A percentile compares a stretch with the other conserved stretches of the same genome.
These are phyloP conservation scores for Cettia cetti DNA, from an alignment of 2,113 vertebrate genomes.

Conservation along the genomic window DNA sequence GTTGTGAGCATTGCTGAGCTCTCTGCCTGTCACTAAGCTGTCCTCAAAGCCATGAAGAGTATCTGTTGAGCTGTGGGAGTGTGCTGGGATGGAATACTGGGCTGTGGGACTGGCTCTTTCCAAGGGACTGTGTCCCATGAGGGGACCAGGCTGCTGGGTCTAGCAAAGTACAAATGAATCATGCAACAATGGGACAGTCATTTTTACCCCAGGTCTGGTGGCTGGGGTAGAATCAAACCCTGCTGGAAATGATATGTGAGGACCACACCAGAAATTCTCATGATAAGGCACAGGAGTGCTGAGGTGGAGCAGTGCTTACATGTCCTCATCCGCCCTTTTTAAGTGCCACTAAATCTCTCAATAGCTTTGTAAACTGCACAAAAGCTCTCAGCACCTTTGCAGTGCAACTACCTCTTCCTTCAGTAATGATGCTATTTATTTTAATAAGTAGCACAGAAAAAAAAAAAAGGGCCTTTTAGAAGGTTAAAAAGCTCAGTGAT, in stretches of 20 bases:
- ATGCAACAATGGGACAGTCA: not conserved
- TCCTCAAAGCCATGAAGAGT: not conserved
- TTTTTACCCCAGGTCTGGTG: not conserved
- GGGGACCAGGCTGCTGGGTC: not conserved
- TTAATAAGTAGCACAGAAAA: slow-evolving; percentile 41
- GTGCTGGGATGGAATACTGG: not conserved
- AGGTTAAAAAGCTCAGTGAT: slow-evolving; percentile 63
- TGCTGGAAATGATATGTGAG: not conserved
- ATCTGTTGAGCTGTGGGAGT: not conserved
- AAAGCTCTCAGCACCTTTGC: slow-evolving; percentile 44
- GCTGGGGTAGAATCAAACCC: not conserved
- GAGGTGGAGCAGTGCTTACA: not conserved
- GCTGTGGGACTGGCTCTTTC: not conserved
- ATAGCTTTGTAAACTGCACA: slow-evolving; percentile 43
- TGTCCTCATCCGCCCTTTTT: not conserved
- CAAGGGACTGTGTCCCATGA: not conserved
- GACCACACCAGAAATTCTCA: not conserved
- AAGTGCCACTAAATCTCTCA: slow-evolving; percentile 12
- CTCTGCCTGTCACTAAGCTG: not conserved
- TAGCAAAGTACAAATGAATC: not conserved
- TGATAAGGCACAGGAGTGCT: not conserved
- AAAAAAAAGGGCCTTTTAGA: not conserved
- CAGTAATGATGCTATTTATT: slow-evolving; percentile 61
- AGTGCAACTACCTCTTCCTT: not conserved
- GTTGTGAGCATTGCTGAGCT: not conserved